phyloP scores from a whole-genome alignment of 2,113 vertebrate species.

The Hassar affinis region DNA sequence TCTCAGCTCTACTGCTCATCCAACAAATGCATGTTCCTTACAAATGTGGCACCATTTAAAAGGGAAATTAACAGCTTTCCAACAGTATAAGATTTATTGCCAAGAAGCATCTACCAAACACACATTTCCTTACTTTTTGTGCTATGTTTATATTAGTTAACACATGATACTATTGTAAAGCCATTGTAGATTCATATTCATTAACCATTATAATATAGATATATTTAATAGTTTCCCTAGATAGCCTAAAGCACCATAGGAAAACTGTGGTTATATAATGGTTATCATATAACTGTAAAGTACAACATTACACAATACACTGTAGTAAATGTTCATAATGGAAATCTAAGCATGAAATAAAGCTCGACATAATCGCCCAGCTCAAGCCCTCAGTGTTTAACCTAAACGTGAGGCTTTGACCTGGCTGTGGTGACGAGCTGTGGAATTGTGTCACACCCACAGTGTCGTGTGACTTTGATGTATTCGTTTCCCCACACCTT shows the following conservation, averaged over 20 bases:
- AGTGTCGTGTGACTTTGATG: not conserved
- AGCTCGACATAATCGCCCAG: not conserved
- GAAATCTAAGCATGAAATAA: not conserved
- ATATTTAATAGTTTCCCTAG: not conserved
- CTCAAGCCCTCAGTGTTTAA: not conserved
- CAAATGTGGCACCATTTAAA: too few relatives aligned
- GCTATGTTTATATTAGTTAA: too few relatives aligned
- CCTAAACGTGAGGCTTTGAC: not conserved
- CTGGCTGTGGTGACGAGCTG: not conserved
- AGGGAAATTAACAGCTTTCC: too few relatives aligned
- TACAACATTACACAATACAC: not conserved
- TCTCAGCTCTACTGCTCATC: too few relatives aligned
- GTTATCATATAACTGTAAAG: not conserved
- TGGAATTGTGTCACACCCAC: not conserved
- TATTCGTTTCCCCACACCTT: slow-evolving; percentile 3
- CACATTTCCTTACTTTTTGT: too few relatives aligned
- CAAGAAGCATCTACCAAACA: too few relatives aligned
- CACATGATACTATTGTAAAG: not conserved
- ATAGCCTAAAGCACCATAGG: not conserved
- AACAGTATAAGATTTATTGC: too few relatives aligned
- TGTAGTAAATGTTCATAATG: not conserved
- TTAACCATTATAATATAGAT: not conserved
- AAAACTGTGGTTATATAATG: not conserved
- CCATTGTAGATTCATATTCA: not conserved
- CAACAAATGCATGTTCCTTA: too few relatives aligned